phyloP scores from a whole-genome alignment of 53 echinoderm and acorn worm species.

The Echinarachnius parma region DNA sequence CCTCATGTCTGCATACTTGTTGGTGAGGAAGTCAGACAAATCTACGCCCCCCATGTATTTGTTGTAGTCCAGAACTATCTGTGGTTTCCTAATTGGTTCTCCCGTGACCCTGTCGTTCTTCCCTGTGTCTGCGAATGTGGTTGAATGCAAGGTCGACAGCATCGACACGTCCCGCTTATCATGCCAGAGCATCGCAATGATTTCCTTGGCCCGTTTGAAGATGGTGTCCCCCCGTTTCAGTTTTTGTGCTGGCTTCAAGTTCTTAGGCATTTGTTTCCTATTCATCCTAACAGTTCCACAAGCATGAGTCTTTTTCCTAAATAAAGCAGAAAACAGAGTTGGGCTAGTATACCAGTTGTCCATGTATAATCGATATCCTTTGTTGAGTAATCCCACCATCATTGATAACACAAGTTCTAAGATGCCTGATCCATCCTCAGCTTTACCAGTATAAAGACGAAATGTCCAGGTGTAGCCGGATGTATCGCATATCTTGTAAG shows the following conservation, averaged over 20 bases:
- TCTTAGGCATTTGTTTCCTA: conserved; percentile 25
- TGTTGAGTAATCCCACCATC: conserved; percentile 23
- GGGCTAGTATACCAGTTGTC: conserved; percentile 44
- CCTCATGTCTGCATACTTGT: conserved; percentile 11
- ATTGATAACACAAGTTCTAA: conserved; percentile 27
- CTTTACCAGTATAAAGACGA: neutral
- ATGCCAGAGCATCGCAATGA: conserved; percentile 17
- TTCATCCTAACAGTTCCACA: conserved; percentile 37
- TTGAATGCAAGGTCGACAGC: conserved; percentile 28
- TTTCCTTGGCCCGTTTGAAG: conserved; percentile 15
- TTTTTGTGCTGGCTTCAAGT: conserved; percentile 13
- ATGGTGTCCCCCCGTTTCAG: conserved; percentile 18
- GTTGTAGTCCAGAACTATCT: conserved; percentile 34
- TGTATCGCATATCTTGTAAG: conserved; percentile 12
- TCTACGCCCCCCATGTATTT: conserved; percentile 50
- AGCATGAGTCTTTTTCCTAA: conserved; percentile 16
- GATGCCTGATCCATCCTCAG: no score
- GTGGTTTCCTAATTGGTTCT: conserved; percentile 23
- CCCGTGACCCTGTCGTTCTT: conserved; percentile 18
- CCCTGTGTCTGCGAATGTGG: neutral
- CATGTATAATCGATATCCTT: conserved; percentile 39
- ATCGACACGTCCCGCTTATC: conserved; percentile 34
- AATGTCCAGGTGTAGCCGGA: conserved; percentile 3
- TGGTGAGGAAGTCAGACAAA: conserved; percentile 21
- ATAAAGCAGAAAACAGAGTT: conserved; percentile 12